Percentiles rank a stretch among this genome's conserved stretches.
Conservation (phyloP, 2,113 vertebrate species). For the Epinephelus moara region DNA sequence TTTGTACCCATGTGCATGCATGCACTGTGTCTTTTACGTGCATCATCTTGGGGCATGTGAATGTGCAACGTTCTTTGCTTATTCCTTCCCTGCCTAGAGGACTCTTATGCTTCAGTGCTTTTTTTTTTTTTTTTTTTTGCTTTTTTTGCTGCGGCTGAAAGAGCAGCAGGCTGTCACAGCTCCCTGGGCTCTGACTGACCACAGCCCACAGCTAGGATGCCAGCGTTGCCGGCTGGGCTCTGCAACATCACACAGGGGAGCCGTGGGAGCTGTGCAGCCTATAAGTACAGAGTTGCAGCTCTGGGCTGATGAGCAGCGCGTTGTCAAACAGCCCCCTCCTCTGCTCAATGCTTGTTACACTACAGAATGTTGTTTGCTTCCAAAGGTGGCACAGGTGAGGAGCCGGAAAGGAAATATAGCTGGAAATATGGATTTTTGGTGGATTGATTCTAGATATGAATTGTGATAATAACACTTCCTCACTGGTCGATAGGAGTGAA, state of each 20-base stretch:
- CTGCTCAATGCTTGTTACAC: conserved; percentile 68
- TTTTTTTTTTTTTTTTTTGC: background rate
- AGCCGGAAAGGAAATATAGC: conserved; percentile 40
- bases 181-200: conserved; percentile 77
- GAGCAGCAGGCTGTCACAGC: conserved; percentile 77
- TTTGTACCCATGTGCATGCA: conserved; percentile 18
- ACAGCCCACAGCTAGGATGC: conserved; percentile 73
- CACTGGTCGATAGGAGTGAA: conserved; percentile 34
- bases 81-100: conserved; percentile 48
- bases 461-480: conserved; percentile 66
- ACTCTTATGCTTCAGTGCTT: conserved; percentile 55
- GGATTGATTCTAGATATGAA: conserved; percentile 57
- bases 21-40: conserved; percentile 17
- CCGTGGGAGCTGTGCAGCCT: conserved; percentile 63
- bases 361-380: conserved; percentile 43
- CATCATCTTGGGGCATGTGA: conserved; percentile 39
- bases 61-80: conserved; percentile 38
- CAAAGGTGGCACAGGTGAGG: conserved; percentile 42
- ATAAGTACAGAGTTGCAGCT: conserved; percentile 43
- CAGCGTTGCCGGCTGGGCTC: conserved; percentile 56
- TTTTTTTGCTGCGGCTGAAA: conserved; percentile 60
- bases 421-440: conserved; percentile 37
- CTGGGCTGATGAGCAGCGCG: conserved; percentile 42
- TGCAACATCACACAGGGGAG: conserved; percentile 74
- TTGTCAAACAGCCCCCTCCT: conserved; percentile 80